Evolutionary conservation across 2,113 vertebrate genomes (phyloP), one percentile per base, ranked within the genome.

Genomic region (Cyphomyrus discorhynchus): DNA sequence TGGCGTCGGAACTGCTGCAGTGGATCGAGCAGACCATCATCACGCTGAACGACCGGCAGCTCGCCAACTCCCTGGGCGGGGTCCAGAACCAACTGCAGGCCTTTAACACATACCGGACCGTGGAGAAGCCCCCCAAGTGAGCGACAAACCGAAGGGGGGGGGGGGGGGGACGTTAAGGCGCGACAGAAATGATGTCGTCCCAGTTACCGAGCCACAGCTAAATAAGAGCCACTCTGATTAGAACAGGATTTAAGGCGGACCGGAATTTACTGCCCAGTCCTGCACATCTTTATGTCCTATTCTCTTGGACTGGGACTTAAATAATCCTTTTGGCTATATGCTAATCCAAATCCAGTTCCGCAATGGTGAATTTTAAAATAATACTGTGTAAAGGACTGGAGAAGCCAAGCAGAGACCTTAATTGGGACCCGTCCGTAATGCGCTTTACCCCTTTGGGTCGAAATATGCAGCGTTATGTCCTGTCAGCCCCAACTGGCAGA

Each of bases 51-150:
- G 97, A 98, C 93, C 95, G 97, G 45, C 97, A 98, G 91, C 94
- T 99, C 47, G 97, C 98, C 88, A 98, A 98, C 94, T 98, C 97
- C 2, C 94, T 99, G 91, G 96, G 91, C 0, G 97, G 93, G 0
- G 97, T 98, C 86, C 98, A 98, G 95, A 98, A 97, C 94, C 98
- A 99, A 92, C 96, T 99, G 0, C 98, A 99, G 92, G 97, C 98
- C 90, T 99, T 99, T 93, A 99, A 98, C 92, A 98, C 98, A 84
- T 99, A 99, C 93, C 96, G 98, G 88, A 99, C 98, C 0, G 96
- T 98, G 87, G 98, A 99, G 94, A 99, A 99, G 91, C 98, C 98
- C 0, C 97, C 98, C 42, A 98, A 98, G 98, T 98, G 94, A 94
- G 92, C 42, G 24, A 17, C 49, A 4, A 11, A 3, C 27, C 3